Conservation (phyloP, 2,888 invertebrate genomes). For the Rhagonycha lutea region DNA sequence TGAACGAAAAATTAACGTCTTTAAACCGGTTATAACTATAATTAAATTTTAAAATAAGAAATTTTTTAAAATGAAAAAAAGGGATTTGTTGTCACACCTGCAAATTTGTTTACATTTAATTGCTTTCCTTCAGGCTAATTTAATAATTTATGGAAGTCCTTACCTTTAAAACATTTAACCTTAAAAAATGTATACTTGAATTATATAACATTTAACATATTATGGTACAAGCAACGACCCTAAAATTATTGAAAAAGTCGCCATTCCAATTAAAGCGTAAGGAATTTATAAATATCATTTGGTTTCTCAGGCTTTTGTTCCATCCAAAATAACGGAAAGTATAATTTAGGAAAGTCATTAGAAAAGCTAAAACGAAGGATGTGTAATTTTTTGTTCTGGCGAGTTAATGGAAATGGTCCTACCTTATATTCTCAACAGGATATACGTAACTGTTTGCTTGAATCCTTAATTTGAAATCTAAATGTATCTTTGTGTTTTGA, state of each 20-base stretch:
- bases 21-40: no score
- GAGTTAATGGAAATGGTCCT: slow-evolving; percentile 38
- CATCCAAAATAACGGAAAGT: slow-evolving; percentile 79
- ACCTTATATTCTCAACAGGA: slow-evolving; percentile 66
- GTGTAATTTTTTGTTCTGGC: slow-evolving; percentile 41
- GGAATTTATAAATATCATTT: slow-evolving; percentile 44
- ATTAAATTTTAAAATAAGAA: no score
- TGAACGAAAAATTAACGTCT: no score
- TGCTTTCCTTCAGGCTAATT: no score
- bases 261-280: not conserved
- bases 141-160: no score
- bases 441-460: slow-evolving; percentile 78
- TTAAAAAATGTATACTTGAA: no score
- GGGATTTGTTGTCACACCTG: no score
- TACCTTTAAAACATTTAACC: no score
- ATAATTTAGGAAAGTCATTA: slow-evolving; percentile 66
- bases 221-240: not conserved
- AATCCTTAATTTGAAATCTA: slow-evolving; percentile 77
- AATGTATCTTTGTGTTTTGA: slow-evolving; percentile 71
- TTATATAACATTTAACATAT: not conserved
- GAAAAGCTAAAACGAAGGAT: slow-evolving; percentile 61
- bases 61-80: no score
- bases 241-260: not conserved
- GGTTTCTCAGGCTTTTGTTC: slow-evolving; percentile 68
- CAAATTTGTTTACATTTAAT: no score